Conservation (phyloP, 1,140 invertebrate species). For the Zaprionus ornatus region DNA sequence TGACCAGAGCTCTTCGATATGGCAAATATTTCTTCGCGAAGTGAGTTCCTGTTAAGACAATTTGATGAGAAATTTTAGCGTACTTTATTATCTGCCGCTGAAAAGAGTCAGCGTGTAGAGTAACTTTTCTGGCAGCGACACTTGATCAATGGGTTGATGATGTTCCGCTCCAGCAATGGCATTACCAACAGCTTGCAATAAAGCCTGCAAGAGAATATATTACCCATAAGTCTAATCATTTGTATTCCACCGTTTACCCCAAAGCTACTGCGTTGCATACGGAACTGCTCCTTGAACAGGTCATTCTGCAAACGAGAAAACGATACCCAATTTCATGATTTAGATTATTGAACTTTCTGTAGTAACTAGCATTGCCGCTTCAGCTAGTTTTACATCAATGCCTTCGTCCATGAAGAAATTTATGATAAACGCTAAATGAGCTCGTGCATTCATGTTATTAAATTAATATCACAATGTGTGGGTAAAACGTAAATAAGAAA, state of each 20-base stretch:
- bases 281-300: constrained; percentile 46
- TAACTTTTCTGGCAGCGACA: constrained; percentile 38
- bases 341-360: constrained; percentile 1
- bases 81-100: constrained; percentile 27
- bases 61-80: not conserved
- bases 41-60: constrained; percentile 21
- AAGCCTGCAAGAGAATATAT: not conserved
- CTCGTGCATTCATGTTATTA: constrained; percentile 31
- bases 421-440: constrained; percentile 40
- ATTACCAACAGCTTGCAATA: constrained; percentile 26
- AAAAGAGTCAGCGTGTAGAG: constrained; percentile 41
- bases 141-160: constrained; percentile 28
- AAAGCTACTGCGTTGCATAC: constrained; percentile 40
- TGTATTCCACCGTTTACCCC: constrained; percentile 7
- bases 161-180: constrained; percentile 22
- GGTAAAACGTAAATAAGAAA: constrained; percentile 9
- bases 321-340: not conserved
- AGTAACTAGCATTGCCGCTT: constrained; percentile 23
- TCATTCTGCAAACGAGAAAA: constrained; percentile 23
- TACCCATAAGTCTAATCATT: not conserved
- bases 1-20: constrained; percentile 50
- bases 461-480: not conserved
- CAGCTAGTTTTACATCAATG: constrained; percentile 19
- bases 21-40: constrained; percentile 40
- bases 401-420: constrained; percentile 48